Evolutionary conservation across 2,797 vertebrate genomes (phyloP).

Genomic region (Cyprinodon diabolis): DNA sequence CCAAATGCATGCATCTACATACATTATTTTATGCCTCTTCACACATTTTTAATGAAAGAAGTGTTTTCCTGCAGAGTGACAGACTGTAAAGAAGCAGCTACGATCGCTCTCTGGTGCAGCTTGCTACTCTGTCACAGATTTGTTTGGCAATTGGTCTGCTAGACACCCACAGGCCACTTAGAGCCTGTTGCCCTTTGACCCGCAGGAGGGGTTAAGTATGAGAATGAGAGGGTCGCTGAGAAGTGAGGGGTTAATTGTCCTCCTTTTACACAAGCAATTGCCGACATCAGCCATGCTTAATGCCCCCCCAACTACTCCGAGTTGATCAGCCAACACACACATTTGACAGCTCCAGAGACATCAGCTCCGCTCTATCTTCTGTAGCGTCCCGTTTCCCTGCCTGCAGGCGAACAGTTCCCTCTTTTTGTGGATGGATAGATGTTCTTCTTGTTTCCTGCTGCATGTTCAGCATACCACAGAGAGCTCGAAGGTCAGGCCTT

Average conservation of each 20-base stretch:
- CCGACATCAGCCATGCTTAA: conserved; percentile 65
- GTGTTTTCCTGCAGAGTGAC: neutral
- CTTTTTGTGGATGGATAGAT: conserved; percentile 68
- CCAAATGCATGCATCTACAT: neutral
- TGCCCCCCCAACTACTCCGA: conserved; percentile 15
- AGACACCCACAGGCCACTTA: conserved; percentile 68
- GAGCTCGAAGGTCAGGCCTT: conserved; percentile 67
- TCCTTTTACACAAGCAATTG: conserved; percentile 76
- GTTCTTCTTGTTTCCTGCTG: conserved; percentile 66
- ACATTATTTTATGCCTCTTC: neutral
- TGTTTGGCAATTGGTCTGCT: conserved; percentile 54
- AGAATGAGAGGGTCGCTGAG: conserved; percentile 69
- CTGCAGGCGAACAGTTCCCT: conserved; percentile 67
- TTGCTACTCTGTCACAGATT: conserved; percentile 52
- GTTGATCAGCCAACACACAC: conserved; percentile 14
- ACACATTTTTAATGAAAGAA: neutral
- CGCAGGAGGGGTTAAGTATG: conserved; percentile 72
- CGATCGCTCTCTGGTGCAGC: conserved; percentile 12
- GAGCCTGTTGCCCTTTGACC: conserved; percentile 64
- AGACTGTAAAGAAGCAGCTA: neutral
- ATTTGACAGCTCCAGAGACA: conserved; percentile 33
- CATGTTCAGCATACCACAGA: conserved; percentile 76
- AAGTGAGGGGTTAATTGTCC: conserved; percentile 77
- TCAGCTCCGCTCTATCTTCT: conserved; percentile 36
- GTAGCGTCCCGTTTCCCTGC: conserved; percentile 55